These are phyloP conservation scores for Uloborus diversus DNA, from an alignment of 1,140 invertebrate genomes.

Conservation along the genomic window DNA sequence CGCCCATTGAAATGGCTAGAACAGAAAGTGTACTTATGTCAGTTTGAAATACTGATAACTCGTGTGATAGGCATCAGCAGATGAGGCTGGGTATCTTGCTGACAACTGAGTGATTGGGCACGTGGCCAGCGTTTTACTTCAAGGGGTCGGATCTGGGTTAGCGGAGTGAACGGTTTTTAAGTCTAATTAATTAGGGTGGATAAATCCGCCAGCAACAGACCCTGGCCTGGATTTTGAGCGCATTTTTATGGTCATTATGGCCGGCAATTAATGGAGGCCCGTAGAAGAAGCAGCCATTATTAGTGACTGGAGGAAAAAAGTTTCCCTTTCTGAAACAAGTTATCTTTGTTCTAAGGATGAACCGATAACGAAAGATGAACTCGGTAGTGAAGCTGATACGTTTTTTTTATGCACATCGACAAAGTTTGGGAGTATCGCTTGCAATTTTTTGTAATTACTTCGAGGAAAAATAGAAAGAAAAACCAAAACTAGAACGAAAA, in stretches of 20 bases:
- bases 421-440: too few species aligned
- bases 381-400: background rate
- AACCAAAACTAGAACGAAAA: too few species aligned
- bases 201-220: constrained; percentile 29
- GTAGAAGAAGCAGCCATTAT: background rate
- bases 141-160: constrained; percentile 20
- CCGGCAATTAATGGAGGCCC: background rate
- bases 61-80: background rate
- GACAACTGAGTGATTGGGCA: background rate
- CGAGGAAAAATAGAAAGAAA: too few species aligned
- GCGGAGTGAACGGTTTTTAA: constrained; percentile 8
- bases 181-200: constrained; percentile 32
- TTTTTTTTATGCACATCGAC: too few species aligned
- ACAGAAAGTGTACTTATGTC: background rate
- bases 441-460: too few species aligned
- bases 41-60: background rate
- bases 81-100: background rate
- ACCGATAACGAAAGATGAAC: background rate
- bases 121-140: too few species aligned
- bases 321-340: background rate
- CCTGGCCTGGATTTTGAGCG: constrained; percentile 42
- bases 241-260: constrained; percentile 5
- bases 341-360: too few species aligned
- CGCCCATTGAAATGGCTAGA: background rate
- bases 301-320: background rate